phyloP scores from a whole-genome alignment of 2,888 invertebrate species.

The Tricholauxania praeusta region DNA sequence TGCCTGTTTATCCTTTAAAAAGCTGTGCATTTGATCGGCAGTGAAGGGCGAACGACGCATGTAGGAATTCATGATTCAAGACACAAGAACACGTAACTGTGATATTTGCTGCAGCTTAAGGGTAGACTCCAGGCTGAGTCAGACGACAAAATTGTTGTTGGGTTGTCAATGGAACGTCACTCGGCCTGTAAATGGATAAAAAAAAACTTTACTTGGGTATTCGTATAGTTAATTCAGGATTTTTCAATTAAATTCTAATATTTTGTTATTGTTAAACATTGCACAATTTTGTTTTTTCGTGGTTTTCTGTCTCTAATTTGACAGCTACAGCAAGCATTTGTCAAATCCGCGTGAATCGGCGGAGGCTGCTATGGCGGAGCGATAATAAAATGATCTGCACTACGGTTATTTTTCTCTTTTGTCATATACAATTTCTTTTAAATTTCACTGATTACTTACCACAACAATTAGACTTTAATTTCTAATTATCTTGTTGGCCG shows the following conservation, averaged over 20 bases:
- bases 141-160: no score
- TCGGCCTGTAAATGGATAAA: constrained; percentile 12
- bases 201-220: no score
- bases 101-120: neutral
- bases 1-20: constrained; percentile 69
- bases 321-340: constrained; percentile 29
- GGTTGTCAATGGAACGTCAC: neutral
- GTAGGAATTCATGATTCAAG: constrained; percentile 51
- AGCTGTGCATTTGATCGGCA: constrained; percentile 63
- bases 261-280: neutral
- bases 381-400: no score
- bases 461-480: constrained; percentile 29
- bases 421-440: neutral
- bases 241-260: no score
- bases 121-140: neutral
- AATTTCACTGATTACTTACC: constrained; percentile 38
- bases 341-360: constrained; percentile 3
- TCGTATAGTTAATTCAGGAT: no score
- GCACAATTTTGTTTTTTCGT: constrained; percentile 23
- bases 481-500: constrained; percentile 26
- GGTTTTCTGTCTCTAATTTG: constrained; percentile 11
- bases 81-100: neutral
- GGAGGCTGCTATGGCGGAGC: neutral
- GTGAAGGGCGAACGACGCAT: constrained; percentile 49
- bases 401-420: neutral